Evolutionary conservation across 2,113 vertebrate genomes (phyloP).

Genomic region (Ptyas mucosa): DNA sequence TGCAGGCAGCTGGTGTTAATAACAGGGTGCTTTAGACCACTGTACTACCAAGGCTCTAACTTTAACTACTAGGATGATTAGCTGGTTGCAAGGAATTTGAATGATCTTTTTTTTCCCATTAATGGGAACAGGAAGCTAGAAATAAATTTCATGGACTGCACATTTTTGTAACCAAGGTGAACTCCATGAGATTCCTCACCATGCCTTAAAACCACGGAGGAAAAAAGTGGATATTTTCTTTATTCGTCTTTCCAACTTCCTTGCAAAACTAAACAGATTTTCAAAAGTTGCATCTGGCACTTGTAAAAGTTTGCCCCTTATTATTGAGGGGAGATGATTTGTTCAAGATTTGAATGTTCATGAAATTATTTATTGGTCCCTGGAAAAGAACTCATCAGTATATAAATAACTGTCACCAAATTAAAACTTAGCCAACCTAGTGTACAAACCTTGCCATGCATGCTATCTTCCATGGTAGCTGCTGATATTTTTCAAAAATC

Average conservation of each 20-base stretch:
- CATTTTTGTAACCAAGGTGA: neutral
- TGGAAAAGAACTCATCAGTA: neutral
- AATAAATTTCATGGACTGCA: neutral
- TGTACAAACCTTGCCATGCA: conserved; percentile 9
- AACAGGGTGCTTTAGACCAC: too few species aligned
- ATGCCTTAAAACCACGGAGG: neutral
- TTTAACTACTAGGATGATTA: neutral
- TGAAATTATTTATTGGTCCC: neutral
- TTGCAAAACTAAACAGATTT: conserved; percentile 13
- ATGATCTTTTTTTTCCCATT: neutral
- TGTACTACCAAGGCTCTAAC: too few species aligned
- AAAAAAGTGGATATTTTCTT: neutral
- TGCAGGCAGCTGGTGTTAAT: too few species aligned
- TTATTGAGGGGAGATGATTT: neutral
- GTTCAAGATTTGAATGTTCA: neutral
- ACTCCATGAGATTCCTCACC: neutral
- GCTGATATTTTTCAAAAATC: conserved; percentile 40
- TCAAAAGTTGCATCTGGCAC: neutral
- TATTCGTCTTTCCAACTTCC: neutral
- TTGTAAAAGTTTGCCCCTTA: neutral
- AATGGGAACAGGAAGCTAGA: neutral
- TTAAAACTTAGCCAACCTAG: neutral
- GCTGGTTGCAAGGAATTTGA: neutral
- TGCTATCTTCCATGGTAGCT: neutral
- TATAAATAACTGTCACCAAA: neutral